Evolutionary conservation across 64 coral and sea anemone genomes (phyloP), one percentile per base, ranked within the genome.

Genomic region (Montipora efflorescens): DNA sequence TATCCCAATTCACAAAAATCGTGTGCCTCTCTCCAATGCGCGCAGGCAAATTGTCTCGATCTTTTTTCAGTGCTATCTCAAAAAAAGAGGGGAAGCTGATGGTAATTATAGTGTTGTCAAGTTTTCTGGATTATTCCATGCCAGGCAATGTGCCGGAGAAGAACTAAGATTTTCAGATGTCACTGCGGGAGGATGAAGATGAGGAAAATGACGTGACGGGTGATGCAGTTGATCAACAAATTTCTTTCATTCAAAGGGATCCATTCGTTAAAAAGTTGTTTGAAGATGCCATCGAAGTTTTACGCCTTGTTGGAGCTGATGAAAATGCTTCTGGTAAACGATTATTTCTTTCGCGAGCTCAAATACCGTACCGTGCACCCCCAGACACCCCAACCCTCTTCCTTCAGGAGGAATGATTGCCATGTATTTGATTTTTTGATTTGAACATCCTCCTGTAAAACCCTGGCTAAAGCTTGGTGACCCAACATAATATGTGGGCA

Each of bases 221-320:
- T 4, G 45, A n/a, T 71, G 62, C 16, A 50, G 4, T 18, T 5
- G 19, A 71, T n/a, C 2, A 86, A 51, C 13, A 47, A 19, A 83
- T 83, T 18, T 72, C 64, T 86, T 44, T 7, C 45, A 22, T 70
- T 86, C 62, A 86, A 86, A 71, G 71, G 47, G 47, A 86, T 71
- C 66, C 66, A 47, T 44, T 86, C 0, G 36, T 86, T 19, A 45
- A 86, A 48, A 71, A 70, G 66, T 71, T 86, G 66, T 86, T 86
- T 51, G 82, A 86, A 46, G 82, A 86, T 71, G 82, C 82, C 0
- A 86, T 86, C 16, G 64, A 69, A 28, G 82, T 86, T 51, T 8
- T 86, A 44, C 82, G 82, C 71, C 64, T 86, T 86, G 62, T 46
- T 13, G 82, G 82, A 23, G 82, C 82, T 0, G 44, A 86, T 72